phyloP scores from a whole-genome alignment of 2,797 vertebrate species.

The Epinephelus awoara region DNA sequence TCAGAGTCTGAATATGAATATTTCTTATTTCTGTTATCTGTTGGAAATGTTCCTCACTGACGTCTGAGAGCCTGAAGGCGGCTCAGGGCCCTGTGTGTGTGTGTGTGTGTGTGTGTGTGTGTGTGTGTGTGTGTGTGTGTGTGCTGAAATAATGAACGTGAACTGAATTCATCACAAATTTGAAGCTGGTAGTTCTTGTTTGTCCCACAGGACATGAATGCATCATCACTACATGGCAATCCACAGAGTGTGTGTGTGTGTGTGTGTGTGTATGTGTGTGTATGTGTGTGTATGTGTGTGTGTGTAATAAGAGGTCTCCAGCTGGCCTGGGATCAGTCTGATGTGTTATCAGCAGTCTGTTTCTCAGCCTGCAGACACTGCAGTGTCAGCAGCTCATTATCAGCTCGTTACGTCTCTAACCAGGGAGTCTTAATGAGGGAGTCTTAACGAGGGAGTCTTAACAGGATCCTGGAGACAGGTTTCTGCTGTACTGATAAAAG shows the following conservation, averaged over 20 bases:
- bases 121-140: not conserved
- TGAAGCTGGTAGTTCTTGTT: not conserved
- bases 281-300: not conserved
- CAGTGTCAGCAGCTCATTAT: conserved; percentile 46
- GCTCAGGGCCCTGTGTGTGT: conserved; percentile 36
- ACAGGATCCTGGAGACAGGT: conserved; percentile 28
- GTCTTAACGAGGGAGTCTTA: conserved; percentile 28
- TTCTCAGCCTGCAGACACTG: conserved; percentile 43
- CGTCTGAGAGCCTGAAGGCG: conserved; percentile 46
- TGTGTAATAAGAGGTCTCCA: conserved; percentile 1
- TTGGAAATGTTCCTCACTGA: conserved; percentile 35
- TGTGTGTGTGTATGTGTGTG: conserved; percentile 15
- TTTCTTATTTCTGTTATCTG: conserved; percentile 37
- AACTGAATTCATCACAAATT: conserved; percentile 37
- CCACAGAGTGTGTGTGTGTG: conserved; percentile 5
- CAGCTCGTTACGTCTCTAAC: conserved; percentile 44
- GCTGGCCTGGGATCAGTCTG: conserved; percentile 47
- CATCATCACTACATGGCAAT: conserved; percentile 1
- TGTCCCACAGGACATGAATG: conserved; percentile 24
- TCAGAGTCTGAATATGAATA: conserved; percentile 25
- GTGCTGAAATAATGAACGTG: not conserved
- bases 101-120: not conserved
- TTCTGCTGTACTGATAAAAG: conserved; percentile 11
- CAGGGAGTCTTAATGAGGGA: conserved; percentile 28
- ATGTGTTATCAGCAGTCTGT: conserved; percentile 52